A percentile compares a stretch with the other conserved stretches of the same genome.
phyloP scores from a whole-genome alignment of 2,888 invertebrate genomes.

The Nomada goodeniana region DNA sequence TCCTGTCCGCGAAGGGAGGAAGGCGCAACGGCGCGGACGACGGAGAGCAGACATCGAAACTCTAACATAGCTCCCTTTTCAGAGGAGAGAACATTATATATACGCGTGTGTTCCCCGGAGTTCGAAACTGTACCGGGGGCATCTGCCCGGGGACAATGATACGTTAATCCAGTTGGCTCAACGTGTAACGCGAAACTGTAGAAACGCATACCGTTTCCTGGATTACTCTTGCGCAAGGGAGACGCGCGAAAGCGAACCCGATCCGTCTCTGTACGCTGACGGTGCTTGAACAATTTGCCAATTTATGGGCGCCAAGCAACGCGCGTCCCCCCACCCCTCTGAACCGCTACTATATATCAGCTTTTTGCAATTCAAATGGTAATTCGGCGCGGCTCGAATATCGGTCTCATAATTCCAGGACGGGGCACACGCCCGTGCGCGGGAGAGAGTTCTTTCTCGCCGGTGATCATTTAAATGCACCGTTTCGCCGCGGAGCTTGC shows the following conservation, averaged over 20 bases:
- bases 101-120: conserved; percentile 1
- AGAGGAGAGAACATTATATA: too few species aligned
- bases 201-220: conserved; percentile 44
- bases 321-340: neutral
- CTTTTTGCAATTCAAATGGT: conserved; percentile 60
- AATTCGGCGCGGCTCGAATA: conserved; percentile 38
- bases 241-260: conserved; percentile 16
- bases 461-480: conserved; percentile 35
- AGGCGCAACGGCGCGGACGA: too few species aligned
- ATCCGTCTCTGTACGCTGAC: conserved; percentile 40
- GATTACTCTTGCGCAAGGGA: conserved; percentile 16
- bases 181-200: conserved; percentile 46
- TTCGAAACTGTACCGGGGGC: conserved; percentile 43
- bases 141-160: conserved; percentile 54
- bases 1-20: too few species aligned
- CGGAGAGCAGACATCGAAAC: too few species aligned
- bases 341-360: conserved; percentile 26
- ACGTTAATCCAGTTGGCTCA: conserved; percentile 61
- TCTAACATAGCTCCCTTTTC: too few species aligned
- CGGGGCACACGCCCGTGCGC: neutral
- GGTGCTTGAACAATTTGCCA: conserved; percentile 57
- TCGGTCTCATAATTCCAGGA: conserved; percentile 48
- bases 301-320: conserved; percentile 47
- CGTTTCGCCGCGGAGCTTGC: conserved; percentile 8
- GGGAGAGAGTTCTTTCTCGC: conserved; percentile 10